Evolutionary conservation across 92 coral and sea anemone species (phyloP), one percentile per base, ranked within the genome.

Genomic region (Porites evermanni): DNA sequence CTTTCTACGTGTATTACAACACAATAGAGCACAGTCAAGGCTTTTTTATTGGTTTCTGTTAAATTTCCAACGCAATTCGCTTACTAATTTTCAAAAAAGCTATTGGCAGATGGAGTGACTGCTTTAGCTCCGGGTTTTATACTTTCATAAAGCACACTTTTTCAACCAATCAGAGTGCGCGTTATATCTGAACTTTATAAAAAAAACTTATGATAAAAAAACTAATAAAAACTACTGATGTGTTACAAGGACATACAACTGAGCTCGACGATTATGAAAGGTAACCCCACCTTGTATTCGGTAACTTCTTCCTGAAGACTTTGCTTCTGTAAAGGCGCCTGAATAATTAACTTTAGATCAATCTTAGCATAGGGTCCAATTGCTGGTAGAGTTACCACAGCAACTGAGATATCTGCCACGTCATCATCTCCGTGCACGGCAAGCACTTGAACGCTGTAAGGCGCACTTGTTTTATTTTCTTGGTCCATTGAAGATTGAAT

Each of bases 301-400:
- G 85, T 86, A 6, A 50, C 77, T 85, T 92, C 98, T 13, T 80
- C 89, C 79, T 90, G 95, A 65, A 63, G 44, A 79, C 90, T 92
- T 84, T 92, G 98, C 83, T 92, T 92, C 73, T 69, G 86, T 83
- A 94, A 79, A 47, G 92, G 83, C 14, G 95, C 95, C 10, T 84
- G 85, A 20, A 92, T 89, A 20, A 90, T 60, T 20, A 94, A 84
- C 54, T 92, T 88, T 44, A 94, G 90, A 67, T 91, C 93, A 79
- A 94, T 67, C 78, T 85, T 84, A 78, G 94, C 89, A 58, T 94
- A 94, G 20, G 98, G 98, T 5, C 95, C 95, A 44, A 93, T 81
- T 2, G 90, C 88, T 1, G 98, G 98, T 32, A 94, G 86, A 20
- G 93, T 88, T 63, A 93, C 98, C 91, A 92, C 72, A 70, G 98